These are phyloP conservation scores for Odontomyia ornata DNA, from an alignment of 2,888 invertebrate species.

Conservation along the genomic window DNA sequence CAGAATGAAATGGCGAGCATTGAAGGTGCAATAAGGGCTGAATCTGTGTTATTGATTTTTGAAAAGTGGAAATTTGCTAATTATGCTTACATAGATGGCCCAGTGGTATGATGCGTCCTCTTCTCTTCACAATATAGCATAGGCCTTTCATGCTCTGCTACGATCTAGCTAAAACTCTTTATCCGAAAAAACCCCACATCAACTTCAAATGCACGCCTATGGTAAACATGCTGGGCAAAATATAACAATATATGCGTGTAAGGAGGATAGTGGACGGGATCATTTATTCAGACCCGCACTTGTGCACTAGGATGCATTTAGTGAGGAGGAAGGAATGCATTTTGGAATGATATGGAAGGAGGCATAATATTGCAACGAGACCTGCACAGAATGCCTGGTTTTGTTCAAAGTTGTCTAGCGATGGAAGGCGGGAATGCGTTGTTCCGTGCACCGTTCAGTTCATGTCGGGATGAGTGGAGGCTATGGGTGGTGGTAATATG, in stretches of 20 bases:
- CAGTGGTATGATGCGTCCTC: neutral
- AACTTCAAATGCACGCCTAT: neutral
- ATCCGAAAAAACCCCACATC: neutral
- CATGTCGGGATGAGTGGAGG: neutral
- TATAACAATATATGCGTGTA: neutral
- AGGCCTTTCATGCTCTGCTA: neutral
- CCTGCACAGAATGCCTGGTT: neutral
- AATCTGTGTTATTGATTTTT: slow-evolving; percentile 38
- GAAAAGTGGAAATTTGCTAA: slow-evolving; percentile 35
- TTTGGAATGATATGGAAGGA: neutral
- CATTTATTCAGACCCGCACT: slow-evolving; percentile 13
- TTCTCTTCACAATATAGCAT: neutral
- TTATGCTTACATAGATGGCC: slow-evolving; percentile 1
- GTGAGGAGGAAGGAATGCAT: neutral
- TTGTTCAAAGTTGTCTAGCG: neutral
- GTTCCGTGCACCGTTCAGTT: neutral
- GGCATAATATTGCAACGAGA: neutral
- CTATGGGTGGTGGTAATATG: neutral
- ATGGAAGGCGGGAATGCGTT: neutral
- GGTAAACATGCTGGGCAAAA: neutral
- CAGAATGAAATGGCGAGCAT: no score
- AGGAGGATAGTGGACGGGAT: neutral
- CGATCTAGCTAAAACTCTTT: neutral
- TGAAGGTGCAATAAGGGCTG: no score
- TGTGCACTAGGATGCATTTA: neutral